Percentiles rank a stretch among this genome's conserved stretches.
phyloP scores from a whole-genome alignment of 2,888 invertebrate genomes.

The Melanostoma mellinum region DNA sequence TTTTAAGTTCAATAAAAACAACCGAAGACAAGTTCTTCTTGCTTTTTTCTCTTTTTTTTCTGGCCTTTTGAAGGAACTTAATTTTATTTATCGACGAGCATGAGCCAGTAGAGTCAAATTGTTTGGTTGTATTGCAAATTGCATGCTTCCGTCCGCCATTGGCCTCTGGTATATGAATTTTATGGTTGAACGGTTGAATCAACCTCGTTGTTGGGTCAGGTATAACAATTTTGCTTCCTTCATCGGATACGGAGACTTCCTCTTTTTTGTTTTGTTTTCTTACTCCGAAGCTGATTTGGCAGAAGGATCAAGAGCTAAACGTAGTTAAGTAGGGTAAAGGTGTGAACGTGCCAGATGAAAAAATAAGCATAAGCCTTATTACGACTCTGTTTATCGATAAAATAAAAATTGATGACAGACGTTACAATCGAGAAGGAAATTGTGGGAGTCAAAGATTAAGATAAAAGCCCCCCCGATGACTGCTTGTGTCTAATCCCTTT shows the following conservation, averaged over 20 bases:
- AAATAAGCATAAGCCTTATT: conserved; percentile 23
- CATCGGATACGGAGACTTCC: neutral
- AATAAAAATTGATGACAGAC: conserved; percentile 32
- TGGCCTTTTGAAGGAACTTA: conserved; percentile 35
- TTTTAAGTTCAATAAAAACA: conserved; percentile 18
- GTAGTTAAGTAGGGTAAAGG: conserved; percentile 40
- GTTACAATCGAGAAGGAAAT: conserved; percentile 19
- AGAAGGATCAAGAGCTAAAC: conserved; percentile 31
- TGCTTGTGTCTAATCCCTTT: too few relatives aligned
- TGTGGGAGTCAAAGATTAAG: neutral
- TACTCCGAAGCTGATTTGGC: conserved; percentile 16
- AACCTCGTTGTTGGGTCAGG: conserved; percentile 10
- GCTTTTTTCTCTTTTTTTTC: conserved; percentile 10
- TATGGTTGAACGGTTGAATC: conserved; percentile 55
- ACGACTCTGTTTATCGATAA: conserved; percentile 31
- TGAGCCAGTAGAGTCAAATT: conserved; percentile 37
- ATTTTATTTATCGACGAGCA: conserved; percentile 58
- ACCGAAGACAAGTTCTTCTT: conserved; percentile 11
- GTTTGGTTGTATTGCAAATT: conserved; percentile 51
- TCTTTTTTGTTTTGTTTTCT: conserved; percentile 28
- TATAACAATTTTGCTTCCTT: conserved; percentile 12
- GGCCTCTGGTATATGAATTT: conserved; percentile 29
- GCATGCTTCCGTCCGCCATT: conserved; percentile 52
- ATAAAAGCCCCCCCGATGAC: too few relatives aligned
- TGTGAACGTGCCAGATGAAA: conserved; percentile 15